phyloP scores from a whole-genome alignment of 2,888 invertebrate species.

The Digitonthophagus gazella region DNA sequence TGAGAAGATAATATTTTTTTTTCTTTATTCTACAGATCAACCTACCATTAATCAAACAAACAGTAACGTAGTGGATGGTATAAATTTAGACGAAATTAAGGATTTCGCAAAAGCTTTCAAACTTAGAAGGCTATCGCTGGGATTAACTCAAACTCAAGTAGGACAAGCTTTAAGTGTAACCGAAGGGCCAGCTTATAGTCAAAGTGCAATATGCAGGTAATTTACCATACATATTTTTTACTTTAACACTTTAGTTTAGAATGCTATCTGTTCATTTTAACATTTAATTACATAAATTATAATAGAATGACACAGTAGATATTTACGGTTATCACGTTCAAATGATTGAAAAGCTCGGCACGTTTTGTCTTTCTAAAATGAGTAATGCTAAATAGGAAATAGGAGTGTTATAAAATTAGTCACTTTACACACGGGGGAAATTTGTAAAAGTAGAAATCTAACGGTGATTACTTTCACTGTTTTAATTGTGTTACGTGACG shows the following conservation, averaged over 20 bases:
- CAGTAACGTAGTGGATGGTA: slow-evolving; percentile 93
- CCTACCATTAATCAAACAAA: slow-evolving; percentile 92
- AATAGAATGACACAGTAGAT: neutral
- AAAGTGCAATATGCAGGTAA: slow-evolving; percentile 99
- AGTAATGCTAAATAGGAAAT: neutral
- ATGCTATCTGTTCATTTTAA: neutral
- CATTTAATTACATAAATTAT: neutral
- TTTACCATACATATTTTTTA: neutral
- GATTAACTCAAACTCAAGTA: slow-evolving; percentile 94
- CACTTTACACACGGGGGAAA: neutral
- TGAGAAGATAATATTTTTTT: too few species aligned
- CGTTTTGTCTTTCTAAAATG: neutral
- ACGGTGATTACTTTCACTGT: neutral
- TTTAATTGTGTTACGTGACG: neutral
- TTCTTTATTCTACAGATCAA: slow-evolving; percentile 63
- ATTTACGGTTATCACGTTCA: neutral
- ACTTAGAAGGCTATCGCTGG: slow-evolving; percentile 85
- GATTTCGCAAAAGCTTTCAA: slow-evolving; percentile 98
- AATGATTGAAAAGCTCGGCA: neutral
- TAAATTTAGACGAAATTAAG: slow-evolving; percentile 96
- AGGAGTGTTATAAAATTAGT: neutral
- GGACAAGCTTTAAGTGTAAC: slow-evolving; percentile 96
- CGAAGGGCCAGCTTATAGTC: slow-evolving; percentile 97
- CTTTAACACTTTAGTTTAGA: neutral
- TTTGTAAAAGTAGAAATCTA: neutral